phyloP scores from a whole-genome alignment of 2,888 invertebrate genomes.

The Xanthia togata region DNA sequence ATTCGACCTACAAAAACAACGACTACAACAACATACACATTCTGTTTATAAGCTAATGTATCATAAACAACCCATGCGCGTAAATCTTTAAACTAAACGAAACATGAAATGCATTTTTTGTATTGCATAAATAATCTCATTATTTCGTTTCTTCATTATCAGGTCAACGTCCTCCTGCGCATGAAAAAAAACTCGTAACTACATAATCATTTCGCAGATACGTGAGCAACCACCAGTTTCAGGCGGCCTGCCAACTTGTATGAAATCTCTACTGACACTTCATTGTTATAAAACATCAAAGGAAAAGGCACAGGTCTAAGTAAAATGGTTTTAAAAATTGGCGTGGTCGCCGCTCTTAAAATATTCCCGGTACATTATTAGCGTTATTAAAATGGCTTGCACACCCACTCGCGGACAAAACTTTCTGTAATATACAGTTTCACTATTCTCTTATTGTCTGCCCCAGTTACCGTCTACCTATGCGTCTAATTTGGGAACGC shows the following conservation, averaged over 20 bases:
- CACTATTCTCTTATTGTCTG: slow-evolving; percentile 69
- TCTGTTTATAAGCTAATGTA: slow-evolving; percentile 36
- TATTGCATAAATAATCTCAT: slow-evolving; percentile 70
- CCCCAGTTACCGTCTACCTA: slow-evolving; percentile 69
- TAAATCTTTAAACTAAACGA: slow-evolving; percentile 54
- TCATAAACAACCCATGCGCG: slow-evolving; percentile 45
- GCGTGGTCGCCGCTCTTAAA: slow-evolving; percentile 73
- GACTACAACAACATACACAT: slow-evolving; percentile 29
- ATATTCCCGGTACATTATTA: slow-evolving; percentile 76
- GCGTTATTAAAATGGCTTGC: slow-evolving; percentile 74
- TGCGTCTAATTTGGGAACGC: slow-evolving; percentile 70
- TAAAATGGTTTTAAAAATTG: slow-evolving; percentile 70
- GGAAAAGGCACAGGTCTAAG: slow-evolving; percentile 59
- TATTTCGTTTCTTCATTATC: slow-evolving; percentile 65
- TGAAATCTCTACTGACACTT: slow-evolving; percentile 37
- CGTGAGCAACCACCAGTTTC: slow-evolving; percentile 58
- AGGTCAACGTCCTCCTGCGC: slow-evolving; percentile 70
- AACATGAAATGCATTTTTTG: slow-evolving; percentile 67
- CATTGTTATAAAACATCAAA: slow-evolving; percentile 52
- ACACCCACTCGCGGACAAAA: slow-evolving; percentile 71
- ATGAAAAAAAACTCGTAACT: slow-evolving; percentile 57
- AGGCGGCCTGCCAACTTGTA: slow-evolving; percentile 60
- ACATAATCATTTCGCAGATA: slow-evolving; percentile 67
- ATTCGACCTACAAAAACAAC: slow-evolving; percentile 25
- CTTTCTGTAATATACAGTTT: slow-evolving; percentile 71